Evolutionary conservation across 2,113 vertebrate genomes (phyloP).

Genomic region (Scartelaos histophorus): DNA sequence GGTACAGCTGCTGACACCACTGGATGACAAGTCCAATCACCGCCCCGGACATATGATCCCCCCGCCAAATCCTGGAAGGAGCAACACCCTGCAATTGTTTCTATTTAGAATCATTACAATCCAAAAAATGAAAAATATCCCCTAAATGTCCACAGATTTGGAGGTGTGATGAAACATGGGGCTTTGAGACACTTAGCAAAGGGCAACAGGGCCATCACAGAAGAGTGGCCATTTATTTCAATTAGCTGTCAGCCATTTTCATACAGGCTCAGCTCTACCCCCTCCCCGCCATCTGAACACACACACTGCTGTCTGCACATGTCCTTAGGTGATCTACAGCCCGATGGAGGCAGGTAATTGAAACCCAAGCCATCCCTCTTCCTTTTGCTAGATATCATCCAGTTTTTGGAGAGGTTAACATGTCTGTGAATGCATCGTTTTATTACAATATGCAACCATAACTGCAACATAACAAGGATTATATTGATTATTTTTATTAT

Average conservation of each 20-base stretch:
- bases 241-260: slow-evolving; percentile 26
- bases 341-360: slow-evolving; percentile 40
- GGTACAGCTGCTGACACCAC: slow-evolving; percentile 16
- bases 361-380: slow-evolving; percentile 31
- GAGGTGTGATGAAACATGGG: slow-evolving; percentile 19
- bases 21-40: slow-evolving; percentile 19
- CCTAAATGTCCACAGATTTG: slow-evolving; percentile 18
- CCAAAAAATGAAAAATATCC: background rate
- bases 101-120: background rate
- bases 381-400: slow-evolving; percentile 22
- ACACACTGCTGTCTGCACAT: background rate
- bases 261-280: slow-evolving; percentile 1
- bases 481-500: background rate
- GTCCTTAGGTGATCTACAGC: slow-evolving; percentile 31
- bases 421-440: background rate
- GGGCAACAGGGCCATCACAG: background rate
- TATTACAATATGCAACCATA: background rate
- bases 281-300: slow-evolving; percentile 3
- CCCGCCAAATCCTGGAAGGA: background rate
- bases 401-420: slow-evolving; percentile 12
- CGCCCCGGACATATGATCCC: background rate
- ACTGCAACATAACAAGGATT: background rate
- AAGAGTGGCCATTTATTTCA: slow-evolving; percentile 37
- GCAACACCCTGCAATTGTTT: background rate
- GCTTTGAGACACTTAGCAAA: slow-evolving; percentile 13